phyloP scores from a whole-genome alignment of 2,888 invertebrate genomes.

The Drosophila aldrichi region DNA sequence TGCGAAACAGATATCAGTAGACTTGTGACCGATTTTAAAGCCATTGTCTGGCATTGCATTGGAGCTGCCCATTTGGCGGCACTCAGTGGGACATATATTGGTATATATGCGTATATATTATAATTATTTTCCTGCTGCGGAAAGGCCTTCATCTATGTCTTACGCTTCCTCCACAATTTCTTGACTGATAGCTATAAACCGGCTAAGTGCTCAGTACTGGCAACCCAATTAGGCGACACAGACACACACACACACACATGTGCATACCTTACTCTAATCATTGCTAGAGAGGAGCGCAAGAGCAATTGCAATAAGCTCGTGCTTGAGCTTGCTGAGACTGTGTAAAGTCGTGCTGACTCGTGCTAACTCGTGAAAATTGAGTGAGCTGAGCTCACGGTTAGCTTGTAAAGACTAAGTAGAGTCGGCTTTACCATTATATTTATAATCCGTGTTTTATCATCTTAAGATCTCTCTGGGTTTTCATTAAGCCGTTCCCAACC shows the following conservation, averaged over 20 bases:
- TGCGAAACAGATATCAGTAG: constrained; percentile 10
- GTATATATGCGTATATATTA: background rate
- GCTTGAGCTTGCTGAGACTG: background rate
- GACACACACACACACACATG: background rate
- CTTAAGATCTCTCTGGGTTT: too few species aligned
- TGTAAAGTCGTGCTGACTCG: background rate
- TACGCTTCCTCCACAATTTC: too few species aligned
- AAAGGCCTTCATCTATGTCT: background rate
- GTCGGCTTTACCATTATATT: too few species aligned
- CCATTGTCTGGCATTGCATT: constrained; percentile 2
- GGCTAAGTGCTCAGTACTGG: constrained; percentile 40
- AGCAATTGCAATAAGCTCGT: background rate
- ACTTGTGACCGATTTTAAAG: constrained; percentile 28
- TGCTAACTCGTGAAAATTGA: background rate
- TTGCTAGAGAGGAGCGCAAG: constrained; percentile 3
- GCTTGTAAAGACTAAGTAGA: too few species aligned
- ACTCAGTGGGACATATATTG: background rate
- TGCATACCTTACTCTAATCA: background rate
- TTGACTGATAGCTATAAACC: constrained; percentile 10
- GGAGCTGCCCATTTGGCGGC: background rate
- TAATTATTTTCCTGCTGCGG: too few species aligned
- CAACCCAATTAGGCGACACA: constrained; percentile 43
- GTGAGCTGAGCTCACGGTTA: background rate
- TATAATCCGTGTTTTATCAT: background rate
- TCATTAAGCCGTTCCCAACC: background rate